These are phyloP conservation scores for Pachyrhynchus sulphureomaculatus DNA, from an alignment of 1,140 invertebrate genomes.

Conservation along the genomic window DNA sequence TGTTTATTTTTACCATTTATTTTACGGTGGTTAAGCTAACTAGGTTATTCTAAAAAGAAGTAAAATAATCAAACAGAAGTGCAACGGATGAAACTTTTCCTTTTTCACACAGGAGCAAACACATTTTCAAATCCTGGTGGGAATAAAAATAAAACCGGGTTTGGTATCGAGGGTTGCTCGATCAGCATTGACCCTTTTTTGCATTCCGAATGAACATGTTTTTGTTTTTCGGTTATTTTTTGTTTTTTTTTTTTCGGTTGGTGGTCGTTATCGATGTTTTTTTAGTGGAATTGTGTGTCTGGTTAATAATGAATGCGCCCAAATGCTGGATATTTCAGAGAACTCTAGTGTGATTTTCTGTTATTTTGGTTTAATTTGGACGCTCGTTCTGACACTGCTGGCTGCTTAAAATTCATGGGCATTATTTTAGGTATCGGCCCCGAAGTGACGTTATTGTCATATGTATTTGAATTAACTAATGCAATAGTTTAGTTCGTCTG, in stretches of 20 bases:
- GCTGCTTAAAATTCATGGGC: constrained; percentile 35
- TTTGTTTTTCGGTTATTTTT: constrained; percentile 32
- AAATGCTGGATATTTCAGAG: constrained; percentile 44
- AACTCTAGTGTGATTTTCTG: constrained; percentile 48
- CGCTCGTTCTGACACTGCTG: constrained; percentile 22
- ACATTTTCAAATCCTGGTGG: constrained; percentile 15
- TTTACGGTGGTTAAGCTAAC: no score
- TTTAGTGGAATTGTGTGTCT: constrained; percentile 49
- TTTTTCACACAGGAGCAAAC: constrained; percentile 19
- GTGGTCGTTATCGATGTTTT: constrained; percentile 50
- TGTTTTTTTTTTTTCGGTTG: constrained; percentile 36
- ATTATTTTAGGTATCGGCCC: constrained; percentile 27
- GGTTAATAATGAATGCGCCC: constrained; percentile 47
- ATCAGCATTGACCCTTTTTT: constrained; percentile 10
- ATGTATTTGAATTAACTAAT: constrained; percentile 25
- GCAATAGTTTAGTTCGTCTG: constrained; percentile 16
- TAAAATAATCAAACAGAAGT: no score
- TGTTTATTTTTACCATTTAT: no score
- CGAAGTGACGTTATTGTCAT: constrained; percentile 25
- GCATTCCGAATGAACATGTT: constrained; percentile 29
- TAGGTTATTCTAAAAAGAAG: no score
- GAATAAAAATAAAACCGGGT: not conserved
- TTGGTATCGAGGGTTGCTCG: constrained; percentile 1
- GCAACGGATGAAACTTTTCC: not conserved
- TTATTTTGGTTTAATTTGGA: constrained; percentile 44